Percentiles rank a stretch among this genome's conserved stretches.
phyloP scores from a whole-genome alignment of 1,140 invertebrate species.

The Tetramorium alpestre region DNA sequence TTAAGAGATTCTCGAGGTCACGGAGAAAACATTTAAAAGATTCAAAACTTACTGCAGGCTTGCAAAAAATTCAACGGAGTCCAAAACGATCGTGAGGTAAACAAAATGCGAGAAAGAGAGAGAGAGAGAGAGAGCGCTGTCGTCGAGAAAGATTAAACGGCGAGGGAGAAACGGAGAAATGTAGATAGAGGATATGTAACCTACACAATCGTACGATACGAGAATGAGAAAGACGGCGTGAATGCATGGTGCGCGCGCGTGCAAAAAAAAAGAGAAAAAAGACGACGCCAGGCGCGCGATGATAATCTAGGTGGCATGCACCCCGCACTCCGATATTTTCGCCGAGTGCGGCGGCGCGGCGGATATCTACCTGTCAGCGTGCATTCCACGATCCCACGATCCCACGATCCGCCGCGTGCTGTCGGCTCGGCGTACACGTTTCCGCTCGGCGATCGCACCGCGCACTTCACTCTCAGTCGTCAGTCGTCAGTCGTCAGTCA shows the following conservation, averaged over 20 bases:
- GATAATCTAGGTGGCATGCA: conserved; percentile 20
- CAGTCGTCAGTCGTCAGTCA: neutral
- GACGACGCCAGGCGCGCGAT: neutral
- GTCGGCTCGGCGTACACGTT: conserved; percentile 29
- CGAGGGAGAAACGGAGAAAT: neutral
- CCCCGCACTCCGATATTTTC: neutral
- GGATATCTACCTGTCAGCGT: conserved; percentile 79
- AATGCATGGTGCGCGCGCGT: neutral
- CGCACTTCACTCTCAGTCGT: neutral
- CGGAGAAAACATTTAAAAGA: neutral
- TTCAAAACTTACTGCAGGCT: neutral
- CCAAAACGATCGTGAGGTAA: neutral
- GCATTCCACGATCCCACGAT: conserved; percentile 81
- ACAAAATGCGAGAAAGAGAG: conserved; percentile 10
- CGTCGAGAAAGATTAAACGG: neutral
- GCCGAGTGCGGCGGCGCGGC: conserved; percentile 77
- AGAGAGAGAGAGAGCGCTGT: conserved; percentile 7
- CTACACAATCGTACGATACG: neutral
- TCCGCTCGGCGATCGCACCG: neutral
- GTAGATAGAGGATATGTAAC: conserved; percentile 27
- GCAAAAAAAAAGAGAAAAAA: neutral
- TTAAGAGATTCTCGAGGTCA: neutral
- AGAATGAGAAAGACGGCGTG: neutral
- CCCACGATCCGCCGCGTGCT: conserved; percentile 66
- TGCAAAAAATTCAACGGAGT: neutral